phyloP scores from a whole-genome alignment of 2,888 invertebrate species.

The Dorcus hopei region DNA sequence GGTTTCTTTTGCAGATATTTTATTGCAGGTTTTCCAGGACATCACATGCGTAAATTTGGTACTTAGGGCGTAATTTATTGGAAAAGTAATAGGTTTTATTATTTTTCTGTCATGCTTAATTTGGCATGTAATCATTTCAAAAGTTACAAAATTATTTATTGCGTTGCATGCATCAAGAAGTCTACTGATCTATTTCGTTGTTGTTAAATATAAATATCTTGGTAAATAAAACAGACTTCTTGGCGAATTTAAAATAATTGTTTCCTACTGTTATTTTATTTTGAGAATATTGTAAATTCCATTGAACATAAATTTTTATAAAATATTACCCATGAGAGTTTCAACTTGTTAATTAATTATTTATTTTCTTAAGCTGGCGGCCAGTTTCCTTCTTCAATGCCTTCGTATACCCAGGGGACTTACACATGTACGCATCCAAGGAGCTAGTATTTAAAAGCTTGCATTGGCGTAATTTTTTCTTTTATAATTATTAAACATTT shows the following conservation, averaged over 20 bases:
- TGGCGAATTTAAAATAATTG: too few species aligned
- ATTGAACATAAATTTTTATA: slow-evolving; percentile 1
- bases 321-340: background rate
- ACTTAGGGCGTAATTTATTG: slow-evolving; percentile 22
- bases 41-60: slow-evolving; percentile 10
- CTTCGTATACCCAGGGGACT: slow-evolving; percentile 80
- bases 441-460: slow-evolving; percentile 16
- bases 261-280: too few species aligned
- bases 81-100: slow-evolving; percentile 14
- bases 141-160: too few species aligned
- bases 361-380: slow-evolving; percentile 65
- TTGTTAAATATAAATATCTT: too few species aligned
- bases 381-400: slow-evolving; percentile 77
- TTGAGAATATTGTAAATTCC: too few species aligned
- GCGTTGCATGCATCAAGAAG: too few species aligned
- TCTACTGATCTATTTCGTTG: too few species aligned
- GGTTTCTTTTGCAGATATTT: slow-evolving; percentile 20
- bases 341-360: slow-evolving; percentile 34
- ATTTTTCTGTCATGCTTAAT: background rate
- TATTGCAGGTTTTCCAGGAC: slow-evolving; percentile 21
- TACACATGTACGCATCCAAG: slow-evolving; percentile 77
- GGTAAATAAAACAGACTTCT: too few species aligned
- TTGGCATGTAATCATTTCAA: too few species aligned
- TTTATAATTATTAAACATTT: background rate
- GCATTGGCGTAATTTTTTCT: slow-evolving; percentile 22